Evolutionary conservation across 64 coral and sea anemone genomes (phyloP), one percentile per base, ranked within the genome.

Genomic region (Pocillopora damicornis): DNA sequence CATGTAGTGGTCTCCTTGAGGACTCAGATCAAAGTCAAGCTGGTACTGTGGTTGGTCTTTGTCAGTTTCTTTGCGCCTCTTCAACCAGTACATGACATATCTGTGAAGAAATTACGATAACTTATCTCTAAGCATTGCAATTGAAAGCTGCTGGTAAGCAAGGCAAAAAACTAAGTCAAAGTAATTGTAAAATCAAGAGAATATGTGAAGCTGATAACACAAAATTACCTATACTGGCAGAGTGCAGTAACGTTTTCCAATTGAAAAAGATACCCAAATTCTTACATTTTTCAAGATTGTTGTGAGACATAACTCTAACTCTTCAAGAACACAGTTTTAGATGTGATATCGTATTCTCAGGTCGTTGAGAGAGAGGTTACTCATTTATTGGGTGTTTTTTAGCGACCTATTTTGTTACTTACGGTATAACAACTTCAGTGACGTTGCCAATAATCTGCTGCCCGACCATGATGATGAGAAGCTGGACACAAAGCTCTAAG

Each of bases 1-100:
- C 91, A 96, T 92, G 83, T 76, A 74, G n/a, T 96, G 94, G 17
- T 96, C 93, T 15, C 86, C 89, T 22, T 84, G 83, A 13, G 82
- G 68, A 73, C 88, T 91, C 20, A 95, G 77, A 51, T 91, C 86
- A 73, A 88, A 95, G 51, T 95, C 93, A 2, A 25, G 63, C 30
- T 91, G 61, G 22, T 91, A 95, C 58, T 95, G 93, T 9, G 93
- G 89, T 51, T 77, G 83, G 75, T 67, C 51, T 78, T 86, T 87
- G n/a, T 74, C 84, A 10, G 61, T 81, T 61, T 96, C 94, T 35
- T 96, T 92, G 15, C 94, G 87, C 30, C 86, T 88, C 26, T 96
- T 96, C 60, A 88, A 82, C 94, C 94, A 96, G 13, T 83, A 93
- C 91, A 89, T 90, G 63, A 96, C 58, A 1, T 78, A 82, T 51